Evolutionary conservation across 2,113 vertebrate genomes (phyloP).

Genomic region (Lagopus muta): DNA sequence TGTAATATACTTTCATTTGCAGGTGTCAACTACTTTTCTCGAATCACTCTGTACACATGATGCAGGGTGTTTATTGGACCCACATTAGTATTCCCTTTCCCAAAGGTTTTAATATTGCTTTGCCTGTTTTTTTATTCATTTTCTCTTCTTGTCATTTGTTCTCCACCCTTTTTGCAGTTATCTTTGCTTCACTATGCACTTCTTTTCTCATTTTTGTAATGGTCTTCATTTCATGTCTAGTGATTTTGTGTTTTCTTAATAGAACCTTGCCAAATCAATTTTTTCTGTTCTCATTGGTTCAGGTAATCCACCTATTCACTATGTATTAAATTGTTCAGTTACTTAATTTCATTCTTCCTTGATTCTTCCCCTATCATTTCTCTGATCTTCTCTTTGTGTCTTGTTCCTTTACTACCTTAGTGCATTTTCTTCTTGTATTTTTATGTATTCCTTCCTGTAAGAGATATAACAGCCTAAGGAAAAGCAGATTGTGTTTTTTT

Average conservation of each 20-base stretch:
- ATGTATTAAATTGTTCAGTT: not conserved
- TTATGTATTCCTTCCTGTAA: not conserved
- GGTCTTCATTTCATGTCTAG: not conserved
- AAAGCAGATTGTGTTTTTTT: not conserved
- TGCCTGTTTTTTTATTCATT: not conserved
- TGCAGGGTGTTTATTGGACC: not conserved
- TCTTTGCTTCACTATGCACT: not conserved
- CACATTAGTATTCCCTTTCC: not conserved
- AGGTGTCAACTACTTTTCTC: slow-evolving; percentile 4
- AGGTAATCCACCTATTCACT: not conserved
- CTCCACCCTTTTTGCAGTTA: not conserved
- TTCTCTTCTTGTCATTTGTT: not conserved
- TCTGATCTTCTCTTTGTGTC: not conserved
- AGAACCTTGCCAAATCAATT: not conserved
- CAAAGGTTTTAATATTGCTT: slow-evolving; percentile 24
- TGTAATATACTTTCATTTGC: slow-evolving; percentile 42
- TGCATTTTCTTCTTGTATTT: not conserved
- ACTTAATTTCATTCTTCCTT: not conserved
- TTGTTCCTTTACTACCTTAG: not conserved
- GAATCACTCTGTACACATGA: not conserved
- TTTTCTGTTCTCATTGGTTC: not conserved
- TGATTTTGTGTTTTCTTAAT: not conserved
- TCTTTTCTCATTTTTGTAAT: not conserved
- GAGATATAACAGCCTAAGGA: not conserved
- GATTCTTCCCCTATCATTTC: not conserved